Evolutionary conservation across 2,797 vertebrate genomes (phyloP).

Genomic region (Molossus molossus): DNA sequence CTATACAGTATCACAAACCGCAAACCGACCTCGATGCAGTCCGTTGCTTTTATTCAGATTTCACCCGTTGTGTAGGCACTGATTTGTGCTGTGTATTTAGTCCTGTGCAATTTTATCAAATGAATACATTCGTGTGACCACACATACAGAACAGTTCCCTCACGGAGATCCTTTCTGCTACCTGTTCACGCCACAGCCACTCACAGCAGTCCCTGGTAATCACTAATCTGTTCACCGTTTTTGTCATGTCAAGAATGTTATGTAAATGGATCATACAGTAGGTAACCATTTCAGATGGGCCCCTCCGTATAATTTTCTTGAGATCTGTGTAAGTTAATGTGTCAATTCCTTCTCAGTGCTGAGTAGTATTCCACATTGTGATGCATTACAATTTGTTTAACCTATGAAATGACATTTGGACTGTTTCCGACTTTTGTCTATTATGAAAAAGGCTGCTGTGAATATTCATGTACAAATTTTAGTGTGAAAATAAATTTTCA

Average conservation of each 20-base stretch:
- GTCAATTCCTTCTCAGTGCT: constrained; percentile 1
- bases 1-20: not conserved
- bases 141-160: not conserved
- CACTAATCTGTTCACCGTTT: not conserved
- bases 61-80: not conserved
- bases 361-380: not conserved
- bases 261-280: not conserved
- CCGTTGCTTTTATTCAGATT: not conserved
- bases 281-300: not conserved
- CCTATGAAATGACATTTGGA: not conserved
- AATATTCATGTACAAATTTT: not conserved
- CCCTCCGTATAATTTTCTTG: not conserved
- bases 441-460: not conserved
- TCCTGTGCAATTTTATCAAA: not conserved
- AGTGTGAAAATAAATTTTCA: not conserved
- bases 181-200: no score
- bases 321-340: not conserved
- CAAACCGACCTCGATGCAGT: not conserved
- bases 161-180: not conserved
- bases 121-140: not conserved
- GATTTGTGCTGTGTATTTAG: not conserved
- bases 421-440: not conserved
- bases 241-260: not conserved
- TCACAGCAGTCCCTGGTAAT: no score
- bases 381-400: not conserved